These are phyloP conservation scores for Dryas iulia DNA, from an alignment of 1,140 invertebrate species.

Conservation along the genomic window DNA sequence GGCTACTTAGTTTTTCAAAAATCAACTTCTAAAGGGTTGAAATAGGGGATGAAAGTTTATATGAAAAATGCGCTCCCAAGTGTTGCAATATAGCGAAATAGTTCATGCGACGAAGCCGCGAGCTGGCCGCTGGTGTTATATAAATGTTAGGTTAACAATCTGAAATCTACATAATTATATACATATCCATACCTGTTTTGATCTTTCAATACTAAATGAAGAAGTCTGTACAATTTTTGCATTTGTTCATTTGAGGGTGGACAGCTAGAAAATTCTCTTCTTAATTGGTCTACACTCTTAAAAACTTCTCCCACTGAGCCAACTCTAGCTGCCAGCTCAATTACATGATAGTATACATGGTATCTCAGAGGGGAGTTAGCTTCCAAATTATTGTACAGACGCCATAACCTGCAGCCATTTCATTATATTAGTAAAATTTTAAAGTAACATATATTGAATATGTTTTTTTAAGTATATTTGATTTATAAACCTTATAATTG, in stretches of 20 bases:
- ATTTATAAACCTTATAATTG: too few species aligned
- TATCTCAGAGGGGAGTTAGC: slow-evolving; percentile 92
- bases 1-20: too few species aligned
- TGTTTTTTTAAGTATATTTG: too few species aligned
- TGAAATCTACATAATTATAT: neutral
- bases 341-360: slow-evolving; percentile 94
- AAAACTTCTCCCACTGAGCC: slow-evolving; percentile 92
- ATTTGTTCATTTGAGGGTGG: slow-evolving; percentile 94
- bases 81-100: too few species aligned
- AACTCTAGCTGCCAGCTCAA: slow-evolving; percentile 92
- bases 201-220: slow-evolving; percentile 92
- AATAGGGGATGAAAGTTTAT: too few species aligned
- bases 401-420: slow-evolving; percentile 87
- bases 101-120: too few species aligned
- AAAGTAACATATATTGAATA: too few species aligned
- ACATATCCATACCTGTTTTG: slow-evolving; percentile 68
- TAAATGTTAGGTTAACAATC: too few species aligned
- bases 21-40: too few species aligned
- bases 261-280: slow-evolving; percentile 90
- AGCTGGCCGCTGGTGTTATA: too few species aligned
- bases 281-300: slow-evolving; percentile 89
- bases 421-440: too few species aligned
- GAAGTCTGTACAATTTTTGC: slow-evolving; percentile 93
- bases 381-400: slow-evolving; percentile 94
- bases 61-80: too few species aligned